Base-by-base conservation (phyloP, 2,888 invertebrate species). In the Timema cristinae region DNA sequence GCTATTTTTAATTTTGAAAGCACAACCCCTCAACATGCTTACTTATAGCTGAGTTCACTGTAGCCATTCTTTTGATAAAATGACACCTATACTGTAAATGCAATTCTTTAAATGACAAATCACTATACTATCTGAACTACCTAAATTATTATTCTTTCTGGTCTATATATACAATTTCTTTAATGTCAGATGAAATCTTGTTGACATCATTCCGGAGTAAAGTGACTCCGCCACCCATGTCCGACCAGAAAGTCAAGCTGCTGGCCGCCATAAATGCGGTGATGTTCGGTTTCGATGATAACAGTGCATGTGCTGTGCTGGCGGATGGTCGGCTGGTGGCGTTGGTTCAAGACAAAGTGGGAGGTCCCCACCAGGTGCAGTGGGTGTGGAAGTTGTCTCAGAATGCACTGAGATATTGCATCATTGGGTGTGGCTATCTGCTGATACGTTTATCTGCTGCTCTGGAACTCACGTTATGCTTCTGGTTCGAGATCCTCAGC, bases 191-290 rank as follows among this genome's bases (percentile, higher is more conserved):
- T 71, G 87, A 86, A 76, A 77, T 92, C 48, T 82, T 91, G 66
- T 75, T 94, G 63, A 94, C 94, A 10, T 88, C 90, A 52, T 93
- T 95, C 79, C 86, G 88, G 75, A 84, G 87, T 74, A 87, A 88
- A 72, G 85, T 93, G 48, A 85, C 94, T 11, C 96, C 97, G 50
- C 96, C 97, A 1, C 96, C 96, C 52, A 90, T 94, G 91, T 85
- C 87, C 73, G 88, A 89, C 69, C 83, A 85, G 70, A 84, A 85
- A 76, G 78, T 93, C 13, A 79, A 86, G 69, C 81, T 88, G 72
- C 82, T 86, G 0, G 80, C 81, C 49, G 82, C 86, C 73, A 85
- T 91, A 2, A 89, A 89, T 79, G 84, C 85, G 50, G 82, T 91
- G 16, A 81, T 85, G 74, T 90, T 90, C 83, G 84, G 47, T 9